Percentiles rank a stretch among this genome's conserved stretches.
These are phyloP conservation scores for Anoura caudifer DNA, from an alignment of 2,113 vertebrate genomes.

Conservation along the genomic window DNA sequence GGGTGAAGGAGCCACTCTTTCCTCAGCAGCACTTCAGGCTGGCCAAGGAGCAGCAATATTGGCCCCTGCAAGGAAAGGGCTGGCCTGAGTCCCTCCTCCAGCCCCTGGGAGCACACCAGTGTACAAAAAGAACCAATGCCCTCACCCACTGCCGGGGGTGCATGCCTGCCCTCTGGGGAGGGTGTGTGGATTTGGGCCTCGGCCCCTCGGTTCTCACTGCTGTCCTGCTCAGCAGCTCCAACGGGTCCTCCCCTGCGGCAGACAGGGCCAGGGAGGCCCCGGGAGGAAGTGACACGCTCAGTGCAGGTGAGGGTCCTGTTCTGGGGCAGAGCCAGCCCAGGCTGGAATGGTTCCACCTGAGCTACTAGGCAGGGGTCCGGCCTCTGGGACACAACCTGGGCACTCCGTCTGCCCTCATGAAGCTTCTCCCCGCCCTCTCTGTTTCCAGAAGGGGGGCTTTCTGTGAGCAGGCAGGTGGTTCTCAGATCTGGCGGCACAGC, in stretches of 20 bases:
- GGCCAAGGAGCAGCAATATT: background rate
- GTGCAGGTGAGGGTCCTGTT: accelerated
- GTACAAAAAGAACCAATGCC: background rate
- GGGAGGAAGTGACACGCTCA: background rate
- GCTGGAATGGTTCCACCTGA: background rate
- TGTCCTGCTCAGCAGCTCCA: accelerated
- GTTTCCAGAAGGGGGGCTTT: background rate
- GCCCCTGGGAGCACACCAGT: background rate
- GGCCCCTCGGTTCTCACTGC: accelerated
- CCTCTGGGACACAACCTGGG: background rate
- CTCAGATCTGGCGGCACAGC: background rate
- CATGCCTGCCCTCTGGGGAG: accelerated
- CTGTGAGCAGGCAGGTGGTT: background rate
- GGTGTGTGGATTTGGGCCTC: accelerated
- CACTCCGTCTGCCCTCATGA: background rate
- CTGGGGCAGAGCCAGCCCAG: background rate
- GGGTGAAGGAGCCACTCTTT: background rate
- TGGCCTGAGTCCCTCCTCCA: background rate
- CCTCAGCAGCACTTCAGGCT: background rate
- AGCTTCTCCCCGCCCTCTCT: background rate
- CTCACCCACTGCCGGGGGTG: background rate
- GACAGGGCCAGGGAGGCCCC: background rate
- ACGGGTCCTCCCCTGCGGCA: background rate
- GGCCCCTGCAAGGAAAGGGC: background rate
- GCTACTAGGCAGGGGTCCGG: background rate